Evolutionary conservation across 2,113 vertebrate species (phyloP).

Genomic region (Anguilla japonica): DNA sequence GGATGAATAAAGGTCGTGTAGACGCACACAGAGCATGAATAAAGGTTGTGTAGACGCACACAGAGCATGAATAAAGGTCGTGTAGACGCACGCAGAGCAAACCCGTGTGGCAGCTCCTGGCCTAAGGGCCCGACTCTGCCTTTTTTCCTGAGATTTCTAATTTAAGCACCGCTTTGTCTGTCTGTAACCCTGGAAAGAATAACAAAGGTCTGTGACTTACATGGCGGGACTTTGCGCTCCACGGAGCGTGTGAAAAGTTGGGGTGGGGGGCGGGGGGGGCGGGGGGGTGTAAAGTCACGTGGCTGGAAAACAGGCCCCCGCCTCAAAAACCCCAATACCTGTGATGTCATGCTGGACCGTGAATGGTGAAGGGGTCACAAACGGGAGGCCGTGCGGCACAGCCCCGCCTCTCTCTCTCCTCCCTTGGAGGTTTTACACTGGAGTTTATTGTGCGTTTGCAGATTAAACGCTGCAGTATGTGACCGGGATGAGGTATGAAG

Average conservation of each 20-base stretch:
- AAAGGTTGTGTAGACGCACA: background rate
- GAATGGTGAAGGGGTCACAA: background rate
- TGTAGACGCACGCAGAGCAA: conserved; percentile 18
- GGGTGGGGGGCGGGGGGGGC: conserved; percentile 27
- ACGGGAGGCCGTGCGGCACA: background rate
- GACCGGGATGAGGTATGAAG: background rate
- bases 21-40: background rate
- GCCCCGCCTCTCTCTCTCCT: background rate
- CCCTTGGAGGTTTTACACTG: background rate
- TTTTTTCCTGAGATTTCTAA: conserved; percentile 44
- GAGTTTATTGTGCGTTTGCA: background rate
- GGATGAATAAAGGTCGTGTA: too few relatives aligned
- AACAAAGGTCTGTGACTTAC: conserved; percentile 37
- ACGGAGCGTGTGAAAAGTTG: conserved; percentile 22
- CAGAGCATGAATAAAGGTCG: conserved; percentile 24
- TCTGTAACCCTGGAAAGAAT: conserved; percentile 35
- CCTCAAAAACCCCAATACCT: conserved; percentile 18
- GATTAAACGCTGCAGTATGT: background rate
- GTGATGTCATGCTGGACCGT: too few relatives aligned
- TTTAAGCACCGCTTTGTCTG: conserved; percentile 42
- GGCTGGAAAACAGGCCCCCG: too few relatives aligned
- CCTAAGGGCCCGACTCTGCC: conserved; percentile 37
- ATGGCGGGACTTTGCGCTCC: conserved; percentile 27
- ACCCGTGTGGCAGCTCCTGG: conserved; percentile 22
- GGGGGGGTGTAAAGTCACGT: conserved; percentile 15